Base-by-base conservation (phyloP, 2,113 vertebrate species). In the Menidia beryllina region DNA sequence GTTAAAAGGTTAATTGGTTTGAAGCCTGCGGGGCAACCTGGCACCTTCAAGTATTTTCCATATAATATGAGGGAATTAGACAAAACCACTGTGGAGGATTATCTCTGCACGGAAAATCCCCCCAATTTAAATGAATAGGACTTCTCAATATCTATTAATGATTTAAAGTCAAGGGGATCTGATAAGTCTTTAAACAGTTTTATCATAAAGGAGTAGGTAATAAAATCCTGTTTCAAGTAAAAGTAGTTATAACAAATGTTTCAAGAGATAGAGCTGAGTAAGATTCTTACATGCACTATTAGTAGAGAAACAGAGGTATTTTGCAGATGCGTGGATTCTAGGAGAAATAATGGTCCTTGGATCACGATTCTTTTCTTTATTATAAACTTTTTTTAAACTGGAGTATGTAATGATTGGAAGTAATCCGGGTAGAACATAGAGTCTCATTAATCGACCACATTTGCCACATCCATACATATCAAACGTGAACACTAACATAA, bases 31-130 rank as follows among this genome's bases (percentile, higher is more conserved):
- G 76, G 65, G 74, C 65, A 75, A 89, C 84, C 82, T 92, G 91
- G 86, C 89, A 89, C 90, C 86, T 86, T 14, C 45, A 85, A 81
- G 75, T 90, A 70, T 77, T 92, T 90, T 89, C 83, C 88, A 91
- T 90, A 89, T 87, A 91, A 83, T 92, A 78, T 78, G 15, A 57
- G 21, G 77, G 86, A 86, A 80, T 86, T 86, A 83, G 72, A 85
- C 80, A 77, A 81, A 74, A 69, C 77, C 78, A 83, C 77, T 83
- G 84, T 79, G 63, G 70, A 52, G 66, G 81, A 77, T 83, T 85
- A 87, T 81, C 81, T 79, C 56, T 14, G 59, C 27, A 41, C 56
- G 38, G 53, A 68, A 61, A 80, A 83, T 68, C 59, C 79, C 52
- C 60, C 57, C 19, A 38, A 47, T 74, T 53, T 52, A 30, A 49